Conservation (phyloP, 2,113 vertebrate species). For the Laticauda laticaudata region DNA sequence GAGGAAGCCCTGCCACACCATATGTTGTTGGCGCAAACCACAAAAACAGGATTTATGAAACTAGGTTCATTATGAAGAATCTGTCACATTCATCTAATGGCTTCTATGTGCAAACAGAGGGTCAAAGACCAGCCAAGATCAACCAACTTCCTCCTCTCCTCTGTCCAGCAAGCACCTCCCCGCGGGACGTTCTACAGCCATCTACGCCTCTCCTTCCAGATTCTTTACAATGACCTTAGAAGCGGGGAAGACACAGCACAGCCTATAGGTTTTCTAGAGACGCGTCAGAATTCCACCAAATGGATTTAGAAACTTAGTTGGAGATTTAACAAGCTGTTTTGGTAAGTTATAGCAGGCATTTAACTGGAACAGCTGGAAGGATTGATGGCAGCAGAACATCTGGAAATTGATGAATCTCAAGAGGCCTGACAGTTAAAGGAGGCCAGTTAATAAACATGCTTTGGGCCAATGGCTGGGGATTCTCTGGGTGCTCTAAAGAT, state of each 20-base stretch:
- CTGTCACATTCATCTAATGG: neutral
- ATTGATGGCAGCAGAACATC: neutral
- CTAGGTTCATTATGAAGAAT: conserved; percentile 25
- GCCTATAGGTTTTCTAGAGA: neutral
- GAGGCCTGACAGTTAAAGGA: neutral
- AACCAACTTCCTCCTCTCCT: conserved; percentile 18
- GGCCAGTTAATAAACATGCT: neutral
- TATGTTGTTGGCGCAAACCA: conserved; percentile 26
- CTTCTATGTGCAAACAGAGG: neutral
- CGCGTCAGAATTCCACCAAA: neutral
- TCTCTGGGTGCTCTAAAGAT: neutral
- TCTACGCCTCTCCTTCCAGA: neutral
- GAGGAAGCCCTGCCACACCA: conserved; percentile 1
- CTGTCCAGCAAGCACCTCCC: conserved; percentile 42
- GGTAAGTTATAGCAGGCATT: neutral
- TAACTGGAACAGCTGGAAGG: neutral
- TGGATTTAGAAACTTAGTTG: neutral
- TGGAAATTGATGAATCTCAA: neutral
- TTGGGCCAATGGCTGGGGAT: neutral
- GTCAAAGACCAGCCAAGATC: conserved; percentile 29
- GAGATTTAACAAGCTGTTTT: neutral
- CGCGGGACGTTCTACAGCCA: conserved; percentile 34
- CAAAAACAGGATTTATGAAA: conserved; percentile 36
- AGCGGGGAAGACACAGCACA: neutral
- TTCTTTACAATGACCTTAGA: neutral